Base-by-base conservation (phyloP, 2,888 invertebrate species). In the Calliopum simillimum region DNA sequence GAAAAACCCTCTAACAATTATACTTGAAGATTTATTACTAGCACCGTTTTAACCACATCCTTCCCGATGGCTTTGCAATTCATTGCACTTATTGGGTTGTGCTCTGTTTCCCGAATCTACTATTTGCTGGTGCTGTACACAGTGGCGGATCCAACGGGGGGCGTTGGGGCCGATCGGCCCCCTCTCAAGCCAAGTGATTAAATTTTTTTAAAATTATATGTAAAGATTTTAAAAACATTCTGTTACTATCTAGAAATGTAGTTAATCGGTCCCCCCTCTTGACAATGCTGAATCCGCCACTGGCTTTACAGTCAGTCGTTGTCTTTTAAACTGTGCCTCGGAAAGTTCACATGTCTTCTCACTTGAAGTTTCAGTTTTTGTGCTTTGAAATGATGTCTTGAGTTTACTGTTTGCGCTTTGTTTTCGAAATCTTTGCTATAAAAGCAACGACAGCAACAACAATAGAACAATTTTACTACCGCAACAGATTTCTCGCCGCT, bases 361-460 rank as follows among this genome's bases (percentile, higher is more conserved):
- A 56, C 14, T n/a, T 55, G 55, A 44, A 19, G 66, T 58, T n/a
- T n/a, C 2, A 46, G 19, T 23, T 53, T 33, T 21, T 33, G n/a
- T 33, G n/a, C 25, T 53, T 41, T 21, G 53, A 41, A 21, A 43
- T 41, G 43, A 33, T 64, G 53, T 1, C n/a, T 6, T 5, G 53
- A 43, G 25, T n/a, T 53, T 19, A 53, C 64, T 63, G 49, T 63
- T 49, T 63, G 63, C n/a, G n/a, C 41, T 63, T 63, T 63, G 49
- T 63, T 49, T 33, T 25, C 16, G 49, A 49, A 49, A 49, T 63
- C 63, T 49, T 63, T 47, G 55, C 65, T 53, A 44, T 8, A 65
- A 46, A 44, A 66, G 23, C 66, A n/a, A 16, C 58, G 16, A 44
- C 46, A 3, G 33, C 49, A 16, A 12, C 8, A 49, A 49, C 49